Base-by-base conservation (phyloP, 2,888 invertebrate species). In the Sinohyriopsis cumingii region DNA sequence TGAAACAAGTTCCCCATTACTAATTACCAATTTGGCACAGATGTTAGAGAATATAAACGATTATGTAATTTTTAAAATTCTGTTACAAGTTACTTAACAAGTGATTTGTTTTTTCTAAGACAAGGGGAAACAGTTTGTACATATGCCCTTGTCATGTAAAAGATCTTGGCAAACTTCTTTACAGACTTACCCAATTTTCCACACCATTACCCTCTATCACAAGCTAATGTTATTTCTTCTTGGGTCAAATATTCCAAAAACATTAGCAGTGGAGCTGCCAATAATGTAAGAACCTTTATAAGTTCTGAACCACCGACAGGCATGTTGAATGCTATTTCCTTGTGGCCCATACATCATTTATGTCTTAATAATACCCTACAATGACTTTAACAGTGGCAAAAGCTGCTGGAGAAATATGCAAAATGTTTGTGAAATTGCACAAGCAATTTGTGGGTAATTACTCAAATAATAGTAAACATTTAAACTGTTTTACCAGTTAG, bases 231-330 rank as follows among this genome's bases (percentile, higher is more conserved):
- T 75, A 73, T 75, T 75, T 68, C 64, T 62, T 56, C 67, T 56
- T 62, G 75, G 77, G 77, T 77, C 77, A 77, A 63, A 70, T 73
- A 75, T 73, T 75, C 63, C 68, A 68, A 75, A 75, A 77, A 77
- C 75, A 77, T 72, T 73, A 73, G 73, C 70, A 59, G 75, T 75
- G 66, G 66, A 65, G 69, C 61, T 71, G 75, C 71, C 73, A 77
- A 75, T 71, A 70, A 68, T 72, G 69, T 54, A 63, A 63, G 56
- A 71, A 66, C 55, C 61, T 65, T 71, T 66, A 63, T 55, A 71
- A 71, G 63, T 62, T 60, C 63, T 63, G 55, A 55, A 61, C 56
- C 33, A 68, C 60, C 68, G 68, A 66, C 68, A 60, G 22, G n/a
- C 20, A n/a, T 24, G 59, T 7, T 33, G 22, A 57, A 6, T 66